Evolutionary conservation across 2,113 vertebrate genomes (phyloP).

Genomic region (Rhinichthys klamathensis): DNA sequence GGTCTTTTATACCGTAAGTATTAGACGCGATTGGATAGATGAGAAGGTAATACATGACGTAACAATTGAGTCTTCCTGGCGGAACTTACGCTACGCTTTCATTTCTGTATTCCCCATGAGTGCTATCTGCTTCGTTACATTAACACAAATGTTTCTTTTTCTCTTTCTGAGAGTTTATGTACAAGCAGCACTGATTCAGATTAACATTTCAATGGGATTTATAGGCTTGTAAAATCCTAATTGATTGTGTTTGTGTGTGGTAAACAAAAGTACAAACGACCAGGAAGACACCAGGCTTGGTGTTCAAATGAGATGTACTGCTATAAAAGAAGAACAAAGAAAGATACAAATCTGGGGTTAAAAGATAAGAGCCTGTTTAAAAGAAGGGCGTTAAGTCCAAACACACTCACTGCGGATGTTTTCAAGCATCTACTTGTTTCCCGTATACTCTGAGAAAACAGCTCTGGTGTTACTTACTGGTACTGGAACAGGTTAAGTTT

Average conservation of each 20-base stretch:
- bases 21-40: too few relatives aligned
- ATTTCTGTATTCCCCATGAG: background rate
- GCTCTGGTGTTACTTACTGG: background rate
- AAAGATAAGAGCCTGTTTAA: background rate
- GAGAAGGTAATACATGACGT: too few relatives aligned
- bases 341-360: conserved; percentile 14
- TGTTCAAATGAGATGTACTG: conserved; percentile 1
- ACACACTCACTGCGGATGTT: background rate
- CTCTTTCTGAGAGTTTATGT: background rate
- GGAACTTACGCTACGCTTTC: too few relatives aligned
- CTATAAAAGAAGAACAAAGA: conserved; percentile 6
- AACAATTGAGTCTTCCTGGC: too few relatives aligned
- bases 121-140: background rate
- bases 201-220: conserved; percentile 30
- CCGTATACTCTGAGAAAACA: background rate
- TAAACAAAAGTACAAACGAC: conserved; percentile 23
- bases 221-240: conserved; percentile 19
- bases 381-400: background rate
- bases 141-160: background rate
- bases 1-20: too few relatives aligned
- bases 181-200: background rate
- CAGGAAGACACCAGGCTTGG: background rate
- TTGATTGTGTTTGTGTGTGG: conserved; percentile 6
- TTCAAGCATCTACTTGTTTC: conserved; percentile 16
- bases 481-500: background rate